Evolutionary conservation across 2,888 invertebrate species (phyloP).

Genomic region (Synergus gifuensis): DNA sequence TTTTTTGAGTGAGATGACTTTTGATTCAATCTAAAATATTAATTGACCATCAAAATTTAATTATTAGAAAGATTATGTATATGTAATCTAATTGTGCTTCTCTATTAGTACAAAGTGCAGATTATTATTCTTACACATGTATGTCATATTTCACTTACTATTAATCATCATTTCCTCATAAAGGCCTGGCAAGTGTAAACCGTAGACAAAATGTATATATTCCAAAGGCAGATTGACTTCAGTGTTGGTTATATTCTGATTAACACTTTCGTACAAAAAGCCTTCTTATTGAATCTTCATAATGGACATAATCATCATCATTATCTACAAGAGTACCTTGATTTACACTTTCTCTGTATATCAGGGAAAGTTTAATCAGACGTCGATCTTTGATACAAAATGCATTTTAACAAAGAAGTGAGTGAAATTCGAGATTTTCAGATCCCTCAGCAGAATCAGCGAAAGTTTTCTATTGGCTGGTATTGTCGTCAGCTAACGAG

Average conservation of each 20-base stretch:
- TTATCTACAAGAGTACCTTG: background rate
- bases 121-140: background rate
- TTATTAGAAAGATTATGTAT: too few species aligned
- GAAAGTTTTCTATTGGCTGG: constrained; percentile 59
- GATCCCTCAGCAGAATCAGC: constrained; percentile 56
- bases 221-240: background rate
- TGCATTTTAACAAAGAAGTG: constrained; percentile 58
- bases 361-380: constrained; percentile 59
- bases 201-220: background rate
- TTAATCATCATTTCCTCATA: background rate
- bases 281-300: background rate
- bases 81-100: too few species aligned
- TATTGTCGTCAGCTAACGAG: constrained; percentile 53
- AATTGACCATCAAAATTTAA: too few species aligned
- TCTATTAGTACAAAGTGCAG: background rate
- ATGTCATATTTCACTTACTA: background rate
- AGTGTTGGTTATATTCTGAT: background rate
- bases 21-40: too few species aligned
- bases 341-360: constrained; percentile 56
- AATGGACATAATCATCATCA: constrained; percentile 11
- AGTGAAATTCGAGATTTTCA: constrained; percentile 58
- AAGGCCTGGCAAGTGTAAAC: background rate
- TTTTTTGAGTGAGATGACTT: too few species aligned
- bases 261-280: background rate
- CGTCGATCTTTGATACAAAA: constrained; percentile 57